Evolutionary conservation across 2,888 invertebrate species (phyloP), one percentile per base, ranked within the genome.

Genomic region (Griposia aprilina): DNA sequence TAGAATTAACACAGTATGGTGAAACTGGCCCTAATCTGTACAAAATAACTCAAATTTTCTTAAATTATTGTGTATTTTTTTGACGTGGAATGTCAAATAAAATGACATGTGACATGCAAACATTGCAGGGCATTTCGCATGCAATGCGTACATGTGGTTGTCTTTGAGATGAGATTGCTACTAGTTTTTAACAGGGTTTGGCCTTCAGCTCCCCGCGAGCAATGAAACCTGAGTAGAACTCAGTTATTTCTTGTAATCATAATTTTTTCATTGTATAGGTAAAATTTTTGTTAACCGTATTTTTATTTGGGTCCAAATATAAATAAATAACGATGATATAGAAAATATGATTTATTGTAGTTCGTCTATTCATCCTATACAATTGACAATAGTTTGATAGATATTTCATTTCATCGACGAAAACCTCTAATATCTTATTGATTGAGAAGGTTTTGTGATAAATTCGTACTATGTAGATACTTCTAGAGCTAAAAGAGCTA

Each of bases 381-480:
- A 41, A 62, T 26, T 23, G 36, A 48, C 7, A 67, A 62, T 20
- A 23, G n/a, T 63, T 65, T 55, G 41, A 13, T 26, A 48, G 15
- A 63, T 73, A 74, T 66, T 75, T 62, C 26, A 67, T 74, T 74
- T 60, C 2, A 50, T n/a, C 8, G 15, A 48, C 4, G 17, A 41
- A 20, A 66, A 60, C 23, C 50, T 81, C 45, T 62, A 59, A 36
- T 23, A 36, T n/a, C 0, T 8, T 36, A 6, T 26, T 63, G 26
- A 73, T 52, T 15, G 45, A 75, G 1, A 59, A 7, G n/a, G 41
- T 50, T 65, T 36, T 50, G 26, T 36, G 0, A 65, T 11, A 55
- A 36, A 57, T 15, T 41, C 15, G 7, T 30, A 7, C 23, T 67
- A 36, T 36, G n/a, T 36, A 13, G 1, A 36, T 26, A 45, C 36